These are phyloP conservation scores for Lithobius niger DNA, from an alignment of 1,140 invertebrate species.

Conservation along the genomic window DNA sequence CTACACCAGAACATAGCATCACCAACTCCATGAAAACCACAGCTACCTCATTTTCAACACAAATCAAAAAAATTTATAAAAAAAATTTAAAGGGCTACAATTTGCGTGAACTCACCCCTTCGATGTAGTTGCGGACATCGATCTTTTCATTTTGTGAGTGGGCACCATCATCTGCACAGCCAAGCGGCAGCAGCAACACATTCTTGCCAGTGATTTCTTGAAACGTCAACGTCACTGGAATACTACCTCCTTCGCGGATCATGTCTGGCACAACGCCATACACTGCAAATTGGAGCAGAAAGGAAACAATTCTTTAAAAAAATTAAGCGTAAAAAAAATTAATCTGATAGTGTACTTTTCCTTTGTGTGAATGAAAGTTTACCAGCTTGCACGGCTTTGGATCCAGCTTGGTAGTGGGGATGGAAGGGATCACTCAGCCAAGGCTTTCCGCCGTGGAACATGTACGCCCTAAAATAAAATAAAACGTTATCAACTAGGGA, in stretches of 20 bases:
- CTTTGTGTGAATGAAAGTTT: neutral
- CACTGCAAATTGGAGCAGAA: conserved; percentile 37
- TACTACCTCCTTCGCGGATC: conserved; percentile 89
- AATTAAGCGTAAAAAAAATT: conserved; percentile 6
- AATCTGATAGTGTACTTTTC: neutral
- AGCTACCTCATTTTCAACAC: too few relatives aligned
- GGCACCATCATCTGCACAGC: conserved; percentile 86
- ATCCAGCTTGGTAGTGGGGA: conserved; percentile 79
- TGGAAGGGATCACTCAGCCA: conserved; percentile 89
- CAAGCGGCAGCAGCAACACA: conserved; percentile 81
- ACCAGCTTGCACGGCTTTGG: conserved; percentile 62
- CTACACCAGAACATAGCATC: too few relatives aligned
- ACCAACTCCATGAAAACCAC: too few relatives aligned
- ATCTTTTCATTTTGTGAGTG: conserved; percentile 98
- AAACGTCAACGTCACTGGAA: conserved; percentile 83
- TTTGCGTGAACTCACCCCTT: conserved; percentile 68
- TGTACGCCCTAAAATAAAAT: conserved; percentile 37
- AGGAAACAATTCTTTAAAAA: too few relatives aligned
- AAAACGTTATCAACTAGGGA: too few relatives aligned
- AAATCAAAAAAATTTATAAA: too few relatives aligned
- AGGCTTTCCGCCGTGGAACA: conserved; percentile 63
- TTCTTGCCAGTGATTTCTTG: conserved; percentile 83
- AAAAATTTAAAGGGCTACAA: neutral
- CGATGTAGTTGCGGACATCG: conserved; percentile 79
- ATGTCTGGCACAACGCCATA: conserved; percentile 87